Evolutionary conservation across 2,797 vertebrate genomes (phyloP).

Genomic region (Coracias cyanogaster): DNA sequence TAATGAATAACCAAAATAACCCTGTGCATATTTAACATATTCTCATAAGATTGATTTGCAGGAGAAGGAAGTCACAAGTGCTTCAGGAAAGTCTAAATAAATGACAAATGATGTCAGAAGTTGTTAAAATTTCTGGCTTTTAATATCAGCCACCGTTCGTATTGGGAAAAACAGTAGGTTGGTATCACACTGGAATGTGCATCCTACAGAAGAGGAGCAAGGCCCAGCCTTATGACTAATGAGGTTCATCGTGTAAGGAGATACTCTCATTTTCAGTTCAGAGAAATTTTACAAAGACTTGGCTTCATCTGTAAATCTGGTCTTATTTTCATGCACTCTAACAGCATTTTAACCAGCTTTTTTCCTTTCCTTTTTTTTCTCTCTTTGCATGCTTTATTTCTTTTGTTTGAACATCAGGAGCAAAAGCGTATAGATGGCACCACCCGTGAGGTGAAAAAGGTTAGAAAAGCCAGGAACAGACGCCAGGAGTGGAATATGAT

Average conservation of each 20-base stretch:
- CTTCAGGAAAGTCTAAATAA: not conserved
- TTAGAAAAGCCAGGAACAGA: slow-evolving; percentile 98
- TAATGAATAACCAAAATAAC: not conserved
- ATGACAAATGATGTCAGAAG: not conserved
- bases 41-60: not conserved
- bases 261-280: not conserved
- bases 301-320: slow-evolving; percentile 28
- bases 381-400: slow-evolving; percentile 78
- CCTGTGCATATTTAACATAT: not conserved
- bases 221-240: not conserved
- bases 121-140: not conserved
- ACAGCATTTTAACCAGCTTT: slow-evolving; percentile 78
- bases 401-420: slow-evolving; percentile 86
- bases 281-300: not conserved
- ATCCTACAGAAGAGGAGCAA: not conserved
- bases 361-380: slow-evolving; percentile 75
- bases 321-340: slow-evolving; percentile 51
- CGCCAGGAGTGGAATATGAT: slow-evolving; percentile 99
- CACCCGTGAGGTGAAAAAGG: slow-evolving; percentile 98
- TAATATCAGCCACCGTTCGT: not conserved
- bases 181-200: not conserved
- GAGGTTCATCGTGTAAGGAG: not conserved
- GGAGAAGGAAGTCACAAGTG: not conserved
- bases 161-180: not conserved
- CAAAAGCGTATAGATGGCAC: slow-evolving; percentile 96